These are phyloP conservation scores for Arizona elegans DNA, from an alignment of 2,113 vertebrate genomes.

Conservation along the genomic window DNA sequence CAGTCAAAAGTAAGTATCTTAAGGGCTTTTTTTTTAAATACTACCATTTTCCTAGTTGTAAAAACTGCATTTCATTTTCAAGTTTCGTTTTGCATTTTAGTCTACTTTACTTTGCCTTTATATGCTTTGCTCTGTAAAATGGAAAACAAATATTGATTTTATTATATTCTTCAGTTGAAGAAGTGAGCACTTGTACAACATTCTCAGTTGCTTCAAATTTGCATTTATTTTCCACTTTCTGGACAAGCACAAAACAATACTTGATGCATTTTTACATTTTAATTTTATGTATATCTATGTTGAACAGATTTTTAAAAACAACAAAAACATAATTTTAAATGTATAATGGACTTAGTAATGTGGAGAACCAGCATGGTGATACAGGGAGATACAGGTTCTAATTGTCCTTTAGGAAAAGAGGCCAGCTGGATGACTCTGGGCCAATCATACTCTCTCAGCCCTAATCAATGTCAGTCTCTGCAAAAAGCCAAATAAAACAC, in stretches of 20 bases:
- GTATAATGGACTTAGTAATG: background rate
- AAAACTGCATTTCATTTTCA: slow-evolving; percentile 60
- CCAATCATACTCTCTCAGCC: background rate
- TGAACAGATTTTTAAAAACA: background rate
- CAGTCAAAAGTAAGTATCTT: slow-evolving; percentile 13
- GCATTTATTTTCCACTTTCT: background rate
- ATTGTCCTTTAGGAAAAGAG: background rate
- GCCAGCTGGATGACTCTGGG: background rate
- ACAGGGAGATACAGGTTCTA: background rate
- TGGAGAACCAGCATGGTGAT: background rate
- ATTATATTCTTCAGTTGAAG: slow-evolving; percentile 18
- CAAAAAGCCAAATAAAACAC: background rate
- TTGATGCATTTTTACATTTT: background rate
- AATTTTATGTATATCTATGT: background rate
- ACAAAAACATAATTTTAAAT: background rate
- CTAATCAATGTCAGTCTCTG: background rate
- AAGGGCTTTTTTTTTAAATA: slow-evolving; percentile 49
- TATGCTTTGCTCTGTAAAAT: slow-evolving; percentile 39
- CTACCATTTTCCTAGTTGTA: slow-evolving; percentile 52
- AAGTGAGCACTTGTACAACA: slow-evolving; percentile 20
- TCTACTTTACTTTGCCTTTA: slow-evolving; percentile 48
- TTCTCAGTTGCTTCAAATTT: background rate
- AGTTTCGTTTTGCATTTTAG: slow-evolving; percentile 55
- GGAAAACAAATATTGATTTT: slow-evolving; percentile 41
- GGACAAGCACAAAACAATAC: slow-evolving; percentile 5